Conservation (phyloP, 2,888 invertebrate genomes). For the Tolmerus cingulatus region DNA sequence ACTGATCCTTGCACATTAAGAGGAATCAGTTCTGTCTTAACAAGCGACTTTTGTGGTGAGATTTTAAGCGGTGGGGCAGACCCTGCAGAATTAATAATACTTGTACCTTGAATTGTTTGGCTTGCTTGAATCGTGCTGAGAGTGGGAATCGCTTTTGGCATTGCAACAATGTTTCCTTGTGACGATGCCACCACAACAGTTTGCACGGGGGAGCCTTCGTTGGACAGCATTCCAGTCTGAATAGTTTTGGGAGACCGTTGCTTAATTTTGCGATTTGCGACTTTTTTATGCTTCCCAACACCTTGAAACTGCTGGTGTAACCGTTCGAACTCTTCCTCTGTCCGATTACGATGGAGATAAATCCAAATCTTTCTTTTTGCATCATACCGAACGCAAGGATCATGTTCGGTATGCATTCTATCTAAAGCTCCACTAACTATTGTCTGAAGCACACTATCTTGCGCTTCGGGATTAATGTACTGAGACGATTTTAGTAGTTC, state of each 20-base stretch:
- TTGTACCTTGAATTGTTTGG: neutral
- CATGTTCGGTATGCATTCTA: conserved; percentile 84
- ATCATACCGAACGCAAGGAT: conserved; percentile 94
- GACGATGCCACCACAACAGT: conserved; percentile 18
- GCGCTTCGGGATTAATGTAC: conserved; percentile 66
- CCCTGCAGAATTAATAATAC: neutral
- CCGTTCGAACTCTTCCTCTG: conserved; percentile 70
- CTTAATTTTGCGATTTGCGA: conserved; percentile 56
- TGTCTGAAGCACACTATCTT: conserved; percentile 68
- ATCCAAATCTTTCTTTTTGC: conserved; percentile 93
- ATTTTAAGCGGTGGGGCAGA: conserved; percentile 47
- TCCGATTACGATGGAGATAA: conserved; percentile 83
- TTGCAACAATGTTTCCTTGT: neutral
- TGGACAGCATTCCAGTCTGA: neutral
- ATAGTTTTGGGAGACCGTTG: conserved; percentile 42
- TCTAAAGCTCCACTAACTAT: conserved; percentile 92
- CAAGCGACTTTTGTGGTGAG: conserved; percentile 42
- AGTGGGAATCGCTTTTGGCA: conserved; percentile 46
- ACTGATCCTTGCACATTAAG: conserved; percentile 29
- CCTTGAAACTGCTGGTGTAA: conserved; percentile 74
- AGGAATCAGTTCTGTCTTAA: conserved; percentile 49
- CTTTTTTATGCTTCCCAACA: conserved; percentile 67
- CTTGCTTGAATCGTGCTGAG: conserved; percentile 46
- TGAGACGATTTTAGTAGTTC: conserved; percentile 83
- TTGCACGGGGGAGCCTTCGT: conserved; percentile 20